These are phyloP conservation scores for Temnothorax curvispinosus DNA, from an alignment of 1,140 invertebrate genomes.

Conservation along the genomic window DNA sequence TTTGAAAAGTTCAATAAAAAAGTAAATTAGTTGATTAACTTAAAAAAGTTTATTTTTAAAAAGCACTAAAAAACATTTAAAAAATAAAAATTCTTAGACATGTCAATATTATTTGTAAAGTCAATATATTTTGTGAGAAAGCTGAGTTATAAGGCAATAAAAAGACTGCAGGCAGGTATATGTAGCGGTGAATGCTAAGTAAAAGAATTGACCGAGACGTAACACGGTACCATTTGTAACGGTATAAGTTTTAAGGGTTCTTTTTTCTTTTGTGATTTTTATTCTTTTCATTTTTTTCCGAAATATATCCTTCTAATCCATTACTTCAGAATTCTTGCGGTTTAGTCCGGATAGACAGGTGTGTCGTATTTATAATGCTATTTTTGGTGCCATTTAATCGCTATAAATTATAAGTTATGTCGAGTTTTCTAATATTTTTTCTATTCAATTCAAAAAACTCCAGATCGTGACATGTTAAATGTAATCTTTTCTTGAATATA, in stretches of 20 bases:
- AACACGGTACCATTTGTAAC: not conserved
- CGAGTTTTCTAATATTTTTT: too few species aligned
- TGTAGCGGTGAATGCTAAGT: not conserved
- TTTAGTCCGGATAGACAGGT: not conserved
- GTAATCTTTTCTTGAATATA: not conserved
- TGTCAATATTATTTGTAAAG: too few species aligned
- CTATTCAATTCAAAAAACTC: not conserved
- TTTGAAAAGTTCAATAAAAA: too few species aligned
- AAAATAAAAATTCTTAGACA: conserved; percentile 1
- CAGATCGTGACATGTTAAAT: not conserved
- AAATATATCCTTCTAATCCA: not conserved
- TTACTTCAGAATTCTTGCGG: not conserved
- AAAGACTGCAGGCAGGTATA: not conserved
- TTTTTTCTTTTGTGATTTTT: not conserved
- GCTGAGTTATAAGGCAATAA: not conserved
- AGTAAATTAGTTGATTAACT: too few species aligned
- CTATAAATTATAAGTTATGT: too few species aligned
- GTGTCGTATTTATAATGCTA: not conserved
- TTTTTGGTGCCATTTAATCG: not conserved
- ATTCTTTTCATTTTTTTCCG: not conserved
- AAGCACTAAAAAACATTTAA: not conserved
- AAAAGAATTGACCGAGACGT: not conserved
- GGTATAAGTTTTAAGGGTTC: not conserved
- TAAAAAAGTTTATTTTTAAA: not conserved
- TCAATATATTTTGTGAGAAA: not conserved